phyloP scores from a whole-genome alignment of 1,140 invertebrate species.

The Globodera ellingtonae region DNA sequence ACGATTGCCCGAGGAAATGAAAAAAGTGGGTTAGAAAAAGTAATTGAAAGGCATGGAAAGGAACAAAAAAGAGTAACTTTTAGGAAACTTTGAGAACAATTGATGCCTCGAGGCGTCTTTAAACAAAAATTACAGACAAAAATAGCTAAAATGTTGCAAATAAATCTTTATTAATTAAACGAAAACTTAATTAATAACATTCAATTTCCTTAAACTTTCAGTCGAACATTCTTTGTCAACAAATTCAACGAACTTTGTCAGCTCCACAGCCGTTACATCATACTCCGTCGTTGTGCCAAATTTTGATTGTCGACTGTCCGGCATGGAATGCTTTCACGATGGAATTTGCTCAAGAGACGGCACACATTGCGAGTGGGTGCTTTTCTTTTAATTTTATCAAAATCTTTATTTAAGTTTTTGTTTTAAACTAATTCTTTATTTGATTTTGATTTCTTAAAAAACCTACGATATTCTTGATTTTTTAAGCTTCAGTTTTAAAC shows the following conservation, averaged over 20 bases:
- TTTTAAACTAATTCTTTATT: neutral
- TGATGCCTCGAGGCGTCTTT: no score
- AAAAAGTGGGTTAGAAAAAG: neutral
- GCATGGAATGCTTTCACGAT: slow-evolving; percentile 21
- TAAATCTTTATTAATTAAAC: no score
- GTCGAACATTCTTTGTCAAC: neutral
- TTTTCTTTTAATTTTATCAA: neutral
- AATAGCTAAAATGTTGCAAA: no score
- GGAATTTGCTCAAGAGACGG: slow-evolving; percentile 15
- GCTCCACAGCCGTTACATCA: neutral
- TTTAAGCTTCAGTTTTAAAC: no score
- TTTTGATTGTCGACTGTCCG: slow-evolving; percentile 16
- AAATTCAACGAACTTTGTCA: neutral
- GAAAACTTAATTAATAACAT: no score
- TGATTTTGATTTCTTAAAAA: neutral
- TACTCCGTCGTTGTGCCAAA: neutral
- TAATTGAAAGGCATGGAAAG: neutral
- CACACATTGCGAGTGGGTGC: slow-evolving; percentile 19
- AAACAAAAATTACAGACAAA: no score
- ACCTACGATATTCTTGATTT: no score
- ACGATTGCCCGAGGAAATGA: neutral
- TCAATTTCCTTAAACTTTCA: neutral
- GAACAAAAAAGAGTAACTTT: neutral
- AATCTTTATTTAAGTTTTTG: neutral
- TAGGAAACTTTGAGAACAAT: no score